Percentiles rank a stretch among this genome's conserved stretches.
Evolutionary conservation across 2,113 vertebrate species (phyloP).

Genomic region (Aegithalos caudatus): DNA sequence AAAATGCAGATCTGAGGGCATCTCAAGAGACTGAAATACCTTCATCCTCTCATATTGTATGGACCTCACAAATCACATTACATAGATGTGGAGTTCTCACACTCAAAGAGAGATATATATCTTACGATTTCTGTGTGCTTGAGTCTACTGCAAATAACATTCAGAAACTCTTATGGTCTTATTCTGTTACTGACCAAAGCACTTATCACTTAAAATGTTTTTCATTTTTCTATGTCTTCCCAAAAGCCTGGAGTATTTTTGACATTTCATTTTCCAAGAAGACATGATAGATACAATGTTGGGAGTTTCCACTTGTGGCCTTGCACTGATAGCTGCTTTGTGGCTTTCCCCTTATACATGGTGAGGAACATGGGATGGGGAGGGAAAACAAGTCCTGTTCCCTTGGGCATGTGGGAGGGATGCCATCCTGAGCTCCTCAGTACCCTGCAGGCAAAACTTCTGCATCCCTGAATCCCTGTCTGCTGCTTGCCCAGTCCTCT

Average conservation of each 20-base stretch:
- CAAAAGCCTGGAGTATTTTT: not conserved
- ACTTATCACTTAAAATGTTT: not conserved
- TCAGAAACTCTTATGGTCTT: not conserved
- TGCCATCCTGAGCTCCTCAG: not conserved
- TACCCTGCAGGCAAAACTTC: not conserved
- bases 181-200: not conserved
- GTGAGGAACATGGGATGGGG: fast-evolving
- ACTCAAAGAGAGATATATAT: not conserved
- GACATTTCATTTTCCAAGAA: not conserved
- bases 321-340: not conserved
- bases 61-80: not conserved
- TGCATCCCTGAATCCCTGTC: not conserved
- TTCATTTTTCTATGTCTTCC: not conserved
- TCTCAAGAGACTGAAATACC: not conserved
- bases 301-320: not conserved
- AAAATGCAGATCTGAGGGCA: not conserved
- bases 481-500: not conserved
- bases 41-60: not conserved
- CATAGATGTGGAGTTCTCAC: not conserved
- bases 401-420: too few species aligned
- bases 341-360: not conserved
- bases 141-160: not conserved
- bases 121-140: not conserved
- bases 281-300: fast-evolving
- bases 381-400: fast-evolving